phyloP scores from a whole-genome alignment of 2,797 vertebrate genomes.

The Halcyon leucocephala region DNA sequence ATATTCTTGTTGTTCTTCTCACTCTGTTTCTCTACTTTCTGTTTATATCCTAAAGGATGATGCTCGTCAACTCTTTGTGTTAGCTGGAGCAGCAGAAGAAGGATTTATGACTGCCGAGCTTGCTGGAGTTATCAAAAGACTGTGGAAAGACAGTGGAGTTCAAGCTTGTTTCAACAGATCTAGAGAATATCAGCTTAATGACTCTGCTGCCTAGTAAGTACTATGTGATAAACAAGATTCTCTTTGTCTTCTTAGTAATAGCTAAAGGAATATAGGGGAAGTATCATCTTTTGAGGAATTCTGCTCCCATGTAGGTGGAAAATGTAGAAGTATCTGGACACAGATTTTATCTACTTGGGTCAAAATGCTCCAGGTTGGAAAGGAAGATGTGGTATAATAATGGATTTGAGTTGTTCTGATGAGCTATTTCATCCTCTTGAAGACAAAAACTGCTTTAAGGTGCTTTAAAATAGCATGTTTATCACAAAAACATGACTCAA shows the following conservation, averaged over 20 bases:
- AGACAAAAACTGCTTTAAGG: neutral
- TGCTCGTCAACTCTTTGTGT: conserved; percentile 94
- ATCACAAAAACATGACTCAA: neutral
- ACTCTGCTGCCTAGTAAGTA: conserved; percentile 98
- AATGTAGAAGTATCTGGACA: neutral
- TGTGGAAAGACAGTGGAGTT: conserved; percentile 97
- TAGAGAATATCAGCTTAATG: conserved; percentile 97
- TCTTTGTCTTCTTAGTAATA: neutral
- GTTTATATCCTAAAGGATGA: conserved; percentile 85
- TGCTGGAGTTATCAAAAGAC: conserved; percentile 94
- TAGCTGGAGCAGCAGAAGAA: conserved; percentile 96
- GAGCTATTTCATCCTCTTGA: neutral
- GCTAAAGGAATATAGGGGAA: neutral
- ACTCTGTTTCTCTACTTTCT: neutral
- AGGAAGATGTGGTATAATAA: neutral
- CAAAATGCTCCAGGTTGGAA: neutral
- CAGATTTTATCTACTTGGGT: neutral
- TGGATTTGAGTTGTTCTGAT: neutral
- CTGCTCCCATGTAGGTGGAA: neutral
- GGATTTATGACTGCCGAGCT: conserved; percentile 97
- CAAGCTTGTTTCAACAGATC: conserved; percentile 97
- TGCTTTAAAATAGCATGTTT: neutral
- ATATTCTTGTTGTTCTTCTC: neutral
- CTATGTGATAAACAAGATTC: neutral
- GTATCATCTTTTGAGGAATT: neutral